These are phyloP conservation scores for Dufourea novaeangliae DNA, from an alignment of 1,140 invertebrate species.

Conservation along the genomic window DNA sequence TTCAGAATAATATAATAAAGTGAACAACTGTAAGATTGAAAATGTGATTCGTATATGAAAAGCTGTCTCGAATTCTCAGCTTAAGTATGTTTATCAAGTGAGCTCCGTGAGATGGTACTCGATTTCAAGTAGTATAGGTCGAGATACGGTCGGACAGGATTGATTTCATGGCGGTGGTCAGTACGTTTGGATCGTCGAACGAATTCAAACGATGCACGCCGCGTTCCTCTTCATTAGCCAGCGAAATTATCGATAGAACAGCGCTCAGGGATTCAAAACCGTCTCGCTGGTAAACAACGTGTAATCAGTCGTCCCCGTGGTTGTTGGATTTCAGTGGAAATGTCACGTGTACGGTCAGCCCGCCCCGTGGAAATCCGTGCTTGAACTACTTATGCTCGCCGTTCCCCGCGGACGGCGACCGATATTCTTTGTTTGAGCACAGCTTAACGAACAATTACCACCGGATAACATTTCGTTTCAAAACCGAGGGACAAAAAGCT, in stretches of 20 bases:
- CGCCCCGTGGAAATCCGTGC: not conserved
- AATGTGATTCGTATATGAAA: too few species aligned
- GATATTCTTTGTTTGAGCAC: too few species aligned
- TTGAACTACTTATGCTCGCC: not conserved
- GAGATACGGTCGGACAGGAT: not conserved
- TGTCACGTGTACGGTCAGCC: not conserved
- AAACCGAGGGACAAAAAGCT: too few species aligned
- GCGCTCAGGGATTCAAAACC: not conserved
- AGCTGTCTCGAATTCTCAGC: too few species aligned
- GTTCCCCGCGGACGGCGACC: too few species aligned
- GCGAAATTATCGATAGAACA: slow-evolving; percentile 4
- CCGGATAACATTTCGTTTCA: too few species aligned
- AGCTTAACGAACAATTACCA: too few species aligned
- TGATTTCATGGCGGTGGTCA: not conserved
- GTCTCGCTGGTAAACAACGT: slow-evolving; percentile 22
- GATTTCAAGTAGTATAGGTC: not conserved
- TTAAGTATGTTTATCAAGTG: not conserved
- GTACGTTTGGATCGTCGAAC: not conserved
- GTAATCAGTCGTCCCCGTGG: slow-evolving; percentile 2
- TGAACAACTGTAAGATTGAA: too few species aligned
- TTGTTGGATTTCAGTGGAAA: not conserved
- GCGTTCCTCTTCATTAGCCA: slow-evolving; percentile 33
- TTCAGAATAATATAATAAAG: too few species aligned
- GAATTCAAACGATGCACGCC: slow-evolving; percentile 30
- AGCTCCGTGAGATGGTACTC: too few species aligned